Evolutionary conservation across 2,797 vertebrate species (phyloP).

Genomic region (Clamator glandarius): DNA sequence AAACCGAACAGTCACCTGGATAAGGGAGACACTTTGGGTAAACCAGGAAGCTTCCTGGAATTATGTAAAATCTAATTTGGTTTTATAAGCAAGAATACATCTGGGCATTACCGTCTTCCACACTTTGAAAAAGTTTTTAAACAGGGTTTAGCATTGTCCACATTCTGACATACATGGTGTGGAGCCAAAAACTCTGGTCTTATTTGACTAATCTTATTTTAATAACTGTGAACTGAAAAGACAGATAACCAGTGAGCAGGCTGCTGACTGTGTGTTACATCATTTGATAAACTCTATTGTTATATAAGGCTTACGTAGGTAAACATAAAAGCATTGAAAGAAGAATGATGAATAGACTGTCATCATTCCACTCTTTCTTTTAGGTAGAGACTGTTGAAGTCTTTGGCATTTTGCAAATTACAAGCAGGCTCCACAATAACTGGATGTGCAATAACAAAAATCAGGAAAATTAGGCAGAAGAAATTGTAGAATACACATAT

Average conservation of each 20-base stretch:
- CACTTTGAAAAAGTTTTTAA: neutral
- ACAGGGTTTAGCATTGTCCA: neutral
- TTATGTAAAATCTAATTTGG: neutral
- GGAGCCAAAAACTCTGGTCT: neutral
- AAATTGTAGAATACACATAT: rapidly evolving
- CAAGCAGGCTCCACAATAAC: neutral
- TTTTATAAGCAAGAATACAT: neutral
- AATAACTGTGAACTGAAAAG: neutral
- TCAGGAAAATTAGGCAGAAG: neutral
- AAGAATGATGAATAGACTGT: neutral
- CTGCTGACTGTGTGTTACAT: neutral
- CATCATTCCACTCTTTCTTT: neutral
- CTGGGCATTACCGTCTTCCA: neutral
- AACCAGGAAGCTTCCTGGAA: neutral
- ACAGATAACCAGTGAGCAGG: neutral
- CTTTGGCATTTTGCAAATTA: neutral
- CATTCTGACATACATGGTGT: neutral
- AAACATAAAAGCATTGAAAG: neutral
- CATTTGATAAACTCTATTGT: neutral
- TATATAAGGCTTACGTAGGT: neutral
- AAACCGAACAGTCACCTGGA: neutral
- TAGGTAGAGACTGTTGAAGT: neutral
- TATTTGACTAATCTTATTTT: neutral
- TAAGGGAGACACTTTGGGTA: neutral
- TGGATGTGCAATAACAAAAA: neutral